Evolutionary conservation across 2,797 vertebrate species (phyloP).

Genomic region (Syndactyla subalaris): DNA sequence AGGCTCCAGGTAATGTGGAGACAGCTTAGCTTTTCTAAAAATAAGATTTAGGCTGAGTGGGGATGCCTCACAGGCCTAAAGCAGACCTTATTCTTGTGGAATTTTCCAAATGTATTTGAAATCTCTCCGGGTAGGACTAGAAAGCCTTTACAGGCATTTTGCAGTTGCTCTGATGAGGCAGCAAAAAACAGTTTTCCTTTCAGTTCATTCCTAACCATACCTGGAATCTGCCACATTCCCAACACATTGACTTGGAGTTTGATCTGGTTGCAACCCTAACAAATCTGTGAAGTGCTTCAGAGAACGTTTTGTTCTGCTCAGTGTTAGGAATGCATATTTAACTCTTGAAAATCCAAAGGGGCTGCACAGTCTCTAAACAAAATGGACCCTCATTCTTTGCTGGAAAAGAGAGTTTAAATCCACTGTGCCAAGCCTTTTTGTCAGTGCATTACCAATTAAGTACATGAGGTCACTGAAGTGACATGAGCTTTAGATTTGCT

Average conservation of each 20-base stretch:
- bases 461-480: background rate
- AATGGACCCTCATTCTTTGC: background rate
- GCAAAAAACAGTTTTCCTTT: background rate
- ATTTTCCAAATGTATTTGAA: background rate
- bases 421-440: background rate
- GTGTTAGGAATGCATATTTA: background rate
- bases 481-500: background rate
- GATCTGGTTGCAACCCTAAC: background rate
- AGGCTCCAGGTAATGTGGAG: background rate
- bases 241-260: background rate
- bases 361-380: background rate
- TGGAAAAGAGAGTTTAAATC: background rate
- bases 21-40: background rate
- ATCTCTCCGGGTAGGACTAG: background rate
- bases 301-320: background rate
- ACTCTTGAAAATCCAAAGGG: background rate
- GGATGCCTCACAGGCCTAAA: background rate
- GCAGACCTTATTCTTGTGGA: background rate
- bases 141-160: background rate
- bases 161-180: background rate
- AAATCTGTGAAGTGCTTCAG: background rate
- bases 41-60: background rate
- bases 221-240: background rate
- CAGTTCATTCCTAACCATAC: background rate
- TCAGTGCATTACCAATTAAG: background rate